Evolutionary conservation across 2,797 vertebrate species (phyloP).

Genomic region (Enteromius anoplus): DNA sequence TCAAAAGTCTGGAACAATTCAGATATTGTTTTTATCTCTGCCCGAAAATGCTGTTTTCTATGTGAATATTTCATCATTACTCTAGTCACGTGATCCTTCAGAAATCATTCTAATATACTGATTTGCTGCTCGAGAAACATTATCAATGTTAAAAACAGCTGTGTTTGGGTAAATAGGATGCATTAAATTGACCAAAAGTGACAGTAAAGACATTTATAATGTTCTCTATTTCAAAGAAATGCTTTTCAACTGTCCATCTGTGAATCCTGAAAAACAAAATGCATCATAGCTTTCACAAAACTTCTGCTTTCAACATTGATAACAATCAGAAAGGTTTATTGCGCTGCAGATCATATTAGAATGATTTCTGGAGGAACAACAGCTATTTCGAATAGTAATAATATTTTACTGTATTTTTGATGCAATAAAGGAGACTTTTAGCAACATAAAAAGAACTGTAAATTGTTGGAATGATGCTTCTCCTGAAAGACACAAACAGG

Average conservation of each 20-base stretch:
- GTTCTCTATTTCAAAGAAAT: not conserved
- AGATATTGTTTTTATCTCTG: not conserved
- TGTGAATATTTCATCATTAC: not conserved
- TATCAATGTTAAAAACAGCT: too few species aligned
- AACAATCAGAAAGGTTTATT: not conserved
- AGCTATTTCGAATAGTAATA: not conserved
- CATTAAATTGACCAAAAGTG: not conserved
- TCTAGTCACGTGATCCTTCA: not conserved
- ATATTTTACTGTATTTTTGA: not conserved
- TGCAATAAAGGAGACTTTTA: not conserved
- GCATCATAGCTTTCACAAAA: not conserved
- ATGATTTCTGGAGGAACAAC: not conserved
- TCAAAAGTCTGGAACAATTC: not conserved
- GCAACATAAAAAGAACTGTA: not conserved
- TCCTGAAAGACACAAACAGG: not conserved
- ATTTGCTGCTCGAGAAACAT: not conserved
- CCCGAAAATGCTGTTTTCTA: not conserved
- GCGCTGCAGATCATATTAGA: not conserved
- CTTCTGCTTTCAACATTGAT: not conserved
- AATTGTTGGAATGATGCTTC: not conserved
- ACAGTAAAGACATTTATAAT: not conserved
- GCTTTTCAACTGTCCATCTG: not conserved
- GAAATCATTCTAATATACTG: not conserved
- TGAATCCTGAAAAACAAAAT: not conserved
- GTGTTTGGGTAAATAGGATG: not conserved